Percentiles rank a stretch among this genome's conserved stretches.
Conservation (phyloP, 2,113 vertebrate species). For the Phylloscopus trochilus region DNA sequence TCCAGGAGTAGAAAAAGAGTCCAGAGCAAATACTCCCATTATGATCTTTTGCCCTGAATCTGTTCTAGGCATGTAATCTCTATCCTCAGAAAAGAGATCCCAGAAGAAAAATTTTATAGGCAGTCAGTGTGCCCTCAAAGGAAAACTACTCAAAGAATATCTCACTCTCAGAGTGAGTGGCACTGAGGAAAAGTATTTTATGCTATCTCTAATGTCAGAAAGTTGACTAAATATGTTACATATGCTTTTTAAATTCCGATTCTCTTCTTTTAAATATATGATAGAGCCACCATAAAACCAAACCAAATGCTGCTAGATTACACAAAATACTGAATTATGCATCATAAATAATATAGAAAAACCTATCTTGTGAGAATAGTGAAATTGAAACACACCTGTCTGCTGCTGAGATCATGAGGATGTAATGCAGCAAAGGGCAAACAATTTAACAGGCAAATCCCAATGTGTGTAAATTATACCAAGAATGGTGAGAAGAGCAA, state of each 20-base stretch:
- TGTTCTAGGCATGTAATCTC: background rate
- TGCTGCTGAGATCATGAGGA: background rate
- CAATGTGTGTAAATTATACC: background rate
- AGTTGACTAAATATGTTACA: background rate
- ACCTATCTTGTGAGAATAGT: background rate
- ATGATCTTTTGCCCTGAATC: background rate
- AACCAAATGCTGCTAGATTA: background rate
- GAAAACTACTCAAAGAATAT: background rate
- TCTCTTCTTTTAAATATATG: background rate
- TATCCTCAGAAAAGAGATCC: background rate
- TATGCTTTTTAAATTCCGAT: background rate
- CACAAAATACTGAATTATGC: background rate
- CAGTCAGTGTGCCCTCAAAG: background rate
- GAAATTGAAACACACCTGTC: background rate
- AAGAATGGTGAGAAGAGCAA: background rate
- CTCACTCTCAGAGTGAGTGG: background rate
- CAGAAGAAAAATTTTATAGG: background rate
- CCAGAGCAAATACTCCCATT: background rate
- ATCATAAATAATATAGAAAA: background rate
- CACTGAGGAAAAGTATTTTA: background rate
- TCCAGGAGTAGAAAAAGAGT: background rate
- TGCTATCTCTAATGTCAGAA: background rate
- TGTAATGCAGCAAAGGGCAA: background rate
- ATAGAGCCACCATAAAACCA: background rate
- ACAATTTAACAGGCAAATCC: background rate